phyloP scores from a whole-genome alignment of 2,113 vertebrate genomes.

The human region GRCh38 chr1:117018001-117018500 shows the following conservation, averaged over 20 bases:
- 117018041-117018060: fast-evolving
- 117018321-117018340: conserved; percentile 79
- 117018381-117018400: background rate
- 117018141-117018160: conserved; percentile 28
- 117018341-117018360: conserved; percentile 82
- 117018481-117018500: conserved; percentile 40
- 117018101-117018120: background rate
- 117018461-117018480: conserved; percentile 85
- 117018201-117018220: conserved; percentile 41
- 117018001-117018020: background rate
- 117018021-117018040: background rate
- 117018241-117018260: background rate
- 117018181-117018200: conserved; percentile 71
- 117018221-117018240: conserved; percentile 66
- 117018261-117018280: conserved; percentile 83
- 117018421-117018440: conserved; percentile 72
- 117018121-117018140: background rate
- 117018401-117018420: conserved; percentile 77
- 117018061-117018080: fast-evolving
- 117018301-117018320: conserved; percentile 69
- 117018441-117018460: conserved; percentile 83
- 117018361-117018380: conserved; percentile 81
- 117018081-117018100: fast-evolving
- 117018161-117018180: conserved; percentile 55
- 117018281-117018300: conserved; percentile 74